Evolutionary conservation across 2,888 invertebrate species (phyloP).

Genomic region (Nipponacmea schrenckii): DNA sequence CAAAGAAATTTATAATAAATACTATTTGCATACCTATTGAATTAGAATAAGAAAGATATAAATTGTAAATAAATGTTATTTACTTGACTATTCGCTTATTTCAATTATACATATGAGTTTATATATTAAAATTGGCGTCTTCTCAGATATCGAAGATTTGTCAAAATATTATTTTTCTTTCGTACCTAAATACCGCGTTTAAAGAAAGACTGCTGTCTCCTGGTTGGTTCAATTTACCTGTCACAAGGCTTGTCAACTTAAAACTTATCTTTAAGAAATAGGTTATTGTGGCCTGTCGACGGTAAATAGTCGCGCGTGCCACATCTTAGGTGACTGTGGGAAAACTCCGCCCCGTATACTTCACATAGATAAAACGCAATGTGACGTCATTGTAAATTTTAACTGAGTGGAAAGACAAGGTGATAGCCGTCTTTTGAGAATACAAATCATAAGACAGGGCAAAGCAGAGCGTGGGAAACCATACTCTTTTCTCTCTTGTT

Average conservation of each 20-base stretch:
- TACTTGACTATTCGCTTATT: too few relatives aligned
- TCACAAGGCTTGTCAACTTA: neutral
- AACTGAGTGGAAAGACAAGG: neutral
- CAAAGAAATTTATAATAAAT: too few relatives aligned
- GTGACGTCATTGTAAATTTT: slow-evolving; percentile 4
- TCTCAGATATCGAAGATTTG: too few relatives aligned
- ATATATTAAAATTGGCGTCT: too few relatives aligned
- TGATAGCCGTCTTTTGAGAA: neutral
- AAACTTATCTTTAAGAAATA: neutral
- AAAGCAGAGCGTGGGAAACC: slow-evolving; percentile 2
- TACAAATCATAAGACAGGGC: neutral
- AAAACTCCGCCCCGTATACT: slow-evolving; percentile 8
- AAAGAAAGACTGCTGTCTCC: neutral
- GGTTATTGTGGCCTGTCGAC: neutral
- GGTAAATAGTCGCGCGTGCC: slow-evolving; percentile 5
- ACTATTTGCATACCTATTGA: too few relatives aligned
- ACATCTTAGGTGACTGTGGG: neutral
- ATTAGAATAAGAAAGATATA: too few relatives aligned
- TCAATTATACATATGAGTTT: too few relatives aligned
- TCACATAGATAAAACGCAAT: slow-evolving; percentile 3
- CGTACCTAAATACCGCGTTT: too few relatives aligned
- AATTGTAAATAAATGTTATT: too few relatives aligned
- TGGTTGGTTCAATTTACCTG: neutral
- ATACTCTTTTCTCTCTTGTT: neutral
- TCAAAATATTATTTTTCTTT: too few relatives aligned